These are phyloP conservation scores for Pantelozetes paolii DNA, from an alignment of 2,888 invertebrate species.

Conservation along the genomic window DNA sequence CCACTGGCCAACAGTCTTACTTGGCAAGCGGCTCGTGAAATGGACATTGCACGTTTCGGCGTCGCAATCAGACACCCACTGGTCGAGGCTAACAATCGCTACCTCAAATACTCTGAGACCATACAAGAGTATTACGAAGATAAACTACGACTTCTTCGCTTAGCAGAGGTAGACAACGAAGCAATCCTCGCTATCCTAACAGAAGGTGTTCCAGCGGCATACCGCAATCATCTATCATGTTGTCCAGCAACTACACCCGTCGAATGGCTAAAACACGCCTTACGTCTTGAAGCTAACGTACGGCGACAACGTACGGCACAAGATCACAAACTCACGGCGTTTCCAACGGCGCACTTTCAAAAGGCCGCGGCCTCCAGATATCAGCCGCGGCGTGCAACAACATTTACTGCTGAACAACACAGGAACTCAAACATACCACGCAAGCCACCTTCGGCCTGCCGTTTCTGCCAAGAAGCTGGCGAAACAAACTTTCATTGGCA, in stretches of 20 bases:
- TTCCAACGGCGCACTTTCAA: too few species aligned
- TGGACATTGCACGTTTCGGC: slow-evolving; percentile 20
- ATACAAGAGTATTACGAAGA: slow-evolving; percentile 7
- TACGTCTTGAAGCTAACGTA: not conserved
- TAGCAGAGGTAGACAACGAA: not conserved
- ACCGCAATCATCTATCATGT: not conserved
- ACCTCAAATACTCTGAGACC: not conserved
- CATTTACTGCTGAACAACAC: too few species aligned
- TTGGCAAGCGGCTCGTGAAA: not conserved
- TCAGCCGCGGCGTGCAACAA: too few species aligned
- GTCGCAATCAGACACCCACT: not conserved
- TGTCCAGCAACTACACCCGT: not conserved
- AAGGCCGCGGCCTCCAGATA: too few species aligned
- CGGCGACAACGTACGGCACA: too few species aligned
- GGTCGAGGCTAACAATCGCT: not conserved
- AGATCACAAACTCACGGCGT: too few species aligned
- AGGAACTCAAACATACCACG: too few species aligned
- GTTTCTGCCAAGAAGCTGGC: too few species aligned
- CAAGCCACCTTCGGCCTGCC: too few species aligned
- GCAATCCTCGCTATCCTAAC: not conserved
- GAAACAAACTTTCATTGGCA: too few species aligned
- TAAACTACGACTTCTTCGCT: not conserved
- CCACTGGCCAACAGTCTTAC: not conserved
- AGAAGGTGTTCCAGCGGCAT: not conserved
- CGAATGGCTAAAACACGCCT: not conserved